Evolutionary conservation across 2,113 vertebrate genomes (phyloP), one percentile per base, ranked within the genome.

Genomic region (Indri indri): DNA sequence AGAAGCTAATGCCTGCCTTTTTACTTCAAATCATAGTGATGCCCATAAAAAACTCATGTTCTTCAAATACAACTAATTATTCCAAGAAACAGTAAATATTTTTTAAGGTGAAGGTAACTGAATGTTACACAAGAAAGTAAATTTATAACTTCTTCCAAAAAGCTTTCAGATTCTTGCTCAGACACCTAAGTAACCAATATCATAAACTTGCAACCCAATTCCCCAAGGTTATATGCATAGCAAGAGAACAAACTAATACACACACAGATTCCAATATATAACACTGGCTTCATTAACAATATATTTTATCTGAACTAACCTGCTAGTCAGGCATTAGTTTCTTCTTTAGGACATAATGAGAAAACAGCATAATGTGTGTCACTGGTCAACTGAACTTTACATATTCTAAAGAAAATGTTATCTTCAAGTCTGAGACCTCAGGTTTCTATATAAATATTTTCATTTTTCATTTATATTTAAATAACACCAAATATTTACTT

Each of bases 201-300:
- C 25, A 93, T 87, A 92, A 80, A 83, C 20, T 80, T 94, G 30
- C 25, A 92, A 95, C n/a, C 50, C 57, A 65, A 68, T 54, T 86
- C 83, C 17, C 61, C 77, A 76, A 61, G 57, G 37, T 86, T 85
- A 70, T 3, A 52, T 37, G 13, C 50, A 84, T 6, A 96, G 73
- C 47, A 57, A 97, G 77, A 86, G 54, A 84, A 70, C 73, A 96
- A 95, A 93, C n/a, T 52, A 84, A 91, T 5, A 74, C 63, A 91
- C 30, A 50, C 3, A 47, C 52, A 71, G 52, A 73, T 81, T 59
- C 47, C 42, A 83, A 34, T 12, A 37, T 42, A 52, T 73, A 77
- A 88, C 52, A 50, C 11, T 71, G 52, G 59, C 32, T 52, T 85
- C 73, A 52, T 37, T 50, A 54, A 79, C n/a, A 84, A 82, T 30